A percentile compares a stretch with the other conserved stretches of the same genome.
Conservation (phyloP, 1,140 invertebrate genomes). For the Battus philenor region DNA sequence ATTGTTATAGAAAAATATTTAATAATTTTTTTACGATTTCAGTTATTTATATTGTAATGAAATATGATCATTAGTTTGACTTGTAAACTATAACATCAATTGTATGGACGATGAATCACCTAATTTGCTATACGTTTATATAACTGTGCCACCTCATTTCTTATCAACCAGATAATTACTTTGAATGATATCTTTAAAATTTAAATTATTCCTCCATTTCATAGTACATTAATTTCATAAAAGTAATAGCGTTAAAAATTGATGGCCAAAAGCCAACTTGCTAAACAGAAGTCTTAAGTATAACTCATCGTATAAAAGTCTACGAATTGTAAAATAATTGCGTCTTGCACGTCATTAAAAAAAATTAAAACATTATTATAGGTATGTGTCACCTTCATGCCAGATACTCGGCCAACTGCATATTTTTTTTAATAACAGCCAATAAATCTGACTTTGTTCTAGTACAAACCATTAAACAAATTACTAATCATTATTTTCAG, state of each 20-base stretch:
- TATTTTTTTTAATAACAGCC: conserved; percentile 19
- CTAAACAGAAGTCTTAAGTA: conserved; percentile 69
- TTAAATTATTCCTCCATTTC: conserved; percentile 15
- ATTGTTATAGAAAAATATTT: too few relatives aligned
- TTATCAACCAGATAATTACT: background rate
- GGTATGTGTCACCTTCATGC: conserved; percentile 37
- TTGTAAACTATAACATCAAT: too few relatives aligned
- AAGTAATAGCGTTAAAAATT: conserved; percentile 12
- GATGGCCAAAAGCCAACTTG: conserved; percentile 60
- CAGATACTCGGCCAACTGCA: conserved; percentile 34
- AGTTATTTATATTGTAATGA: too few relatives aligned
- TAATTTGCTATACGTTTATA: too few relatives aligned
- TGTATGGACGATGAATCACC: too few relatives aligned
- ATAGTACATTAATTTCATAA: conserved; percentile 26
- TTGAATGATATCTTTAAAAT: background rate
- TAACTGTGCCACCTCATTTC: background rate
- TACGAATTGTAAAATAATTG: conserved; percentile 56
- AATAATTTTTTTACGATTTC: too few relatives aligned
- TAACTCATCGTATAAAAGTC: conserved; percentile 69
- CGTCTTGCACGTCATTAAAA: conserved; percentile 70
- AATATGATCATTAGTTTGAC: too few relatives aligned
- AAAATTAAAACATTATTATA: conserved; percentile 53
- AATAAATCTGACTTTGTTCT: conserved; percentile 14
- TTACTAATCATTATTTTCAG: conserved; percentile 34
- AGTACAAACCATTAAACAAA: conserved; percentile 26